Percentiles rank a stretch among this genome's conserved stretches.
phyloP scores from a whole-genome alignment of 2,113 vertebrate genomes.

The Siphamia tubifer region DNA sequence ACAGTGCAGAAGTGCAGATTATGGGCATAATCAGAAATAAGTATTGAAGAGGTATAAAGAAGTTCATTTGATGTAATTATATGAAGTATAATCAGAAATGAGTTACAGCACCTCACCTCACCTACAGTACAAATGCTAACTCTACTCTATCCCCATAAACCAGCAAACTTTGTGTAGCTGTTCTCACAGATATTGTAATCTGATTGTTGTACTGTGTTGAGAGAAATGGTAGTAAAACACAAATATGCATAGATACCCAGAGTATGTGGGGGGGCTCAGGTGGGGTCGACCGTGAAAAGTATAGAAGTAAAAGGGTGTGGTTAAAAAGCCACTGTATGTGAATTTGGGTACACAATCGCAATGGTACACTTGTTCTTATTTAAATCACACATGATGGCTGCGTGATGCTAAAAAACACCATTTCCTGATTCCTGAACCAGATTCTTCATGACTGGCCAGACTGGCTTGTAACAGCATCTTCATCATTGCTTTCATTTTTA shows the following conservation, averaged over 20 bases:
- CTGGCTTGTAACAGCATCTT: neutral
- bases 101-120: too few relatives aligned
- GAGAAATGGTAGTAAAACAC: too few relatives aligned
- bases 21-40: too few relatives aligned
- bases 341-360: constrained; percentile 2
- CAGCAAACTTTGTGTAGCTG: too few relatives aligned
- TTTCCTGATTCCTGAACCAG: constrained; percentile 45
- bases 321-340: neutral
- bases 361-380: neutral
- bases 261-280: neutral
- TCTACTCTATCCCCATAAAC: too few relatives aligned
- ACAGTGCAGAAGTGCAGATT: neutral
- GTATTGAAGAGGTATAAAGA: too few relatives aligned
- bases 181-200: too few relatives aligned
- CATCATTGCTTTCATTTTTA: neutral
- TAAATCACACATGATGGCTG: neutral
- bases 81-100: too few relatives aligned
- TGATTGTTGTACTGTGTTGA: too few relatives aligned
- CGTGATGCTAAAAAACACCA: neutral
- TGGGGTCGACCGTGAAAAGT: neutral
- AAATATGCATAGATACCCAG: neutral
- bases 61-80: too few relatives aligned
- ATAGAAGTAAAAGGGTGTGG: neutral
- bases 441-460: constrained; percentile 20
- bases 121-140: too few relatives aligned